Evolutionary conservation across 2,888 invertebrate species (phyloP).

Genomic region (Diplazon laetatorius): DNA sequence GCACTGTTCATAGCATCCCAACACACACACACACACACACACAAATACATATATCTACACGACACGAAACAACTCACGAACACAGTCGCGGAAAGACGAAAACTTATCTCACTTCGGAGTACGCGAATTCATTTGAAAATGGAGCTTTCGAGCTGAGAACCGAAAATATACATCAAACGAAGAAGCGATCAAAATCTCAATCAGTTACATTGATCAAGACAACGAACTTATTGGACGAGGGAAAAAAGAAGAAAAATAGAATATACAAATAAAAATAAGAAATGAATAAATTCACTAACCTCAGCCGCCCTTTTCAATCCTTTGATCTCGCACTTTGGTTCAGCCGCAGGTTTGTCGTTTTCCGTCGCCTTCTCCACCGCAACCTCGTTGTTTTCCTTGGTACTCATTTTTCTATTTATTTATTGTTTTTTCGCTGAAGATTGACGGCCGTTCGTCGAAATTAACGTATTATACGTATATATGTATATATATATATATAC

Average conservation of each 20-base stretch:
- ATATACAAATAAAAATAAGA: conserved; percentile 8
- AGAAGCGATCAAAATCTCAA: not conserved
- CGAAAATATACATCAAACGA: not conserved
- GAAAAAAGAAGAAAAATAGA: conserved; percentile 15
- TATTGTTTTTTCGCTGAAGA: no score
- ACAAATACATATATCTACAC: not conserved
- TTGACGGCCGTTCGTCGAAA: no score
- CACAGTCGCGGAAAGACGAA: conserved; percentile 8
- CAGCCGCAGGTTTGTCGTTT: conserved; percentile 88
- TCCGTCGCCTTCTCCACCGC: conserved; percentile 92
- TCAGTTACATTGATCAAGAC: not conserved
- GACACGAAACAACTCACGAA: not conserved
- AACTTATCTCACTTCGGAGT: not conserved
- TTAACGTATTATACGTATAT: no score
- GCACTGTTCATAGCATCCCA: conserved; percentile 2
- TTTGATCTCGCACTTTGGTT: conserved; percentile 92
- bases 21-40: conserved; percentile 43
- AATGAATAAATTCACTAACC: conserved; percentile 85
- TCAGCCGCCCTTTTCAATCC: conserved; percentile 94
- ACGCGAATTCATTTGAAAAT: not conserved
- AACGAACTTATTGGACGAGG: not conserved
- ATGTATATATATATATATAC: no score
- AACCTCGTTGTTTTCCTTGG: conserved; percentile 93
- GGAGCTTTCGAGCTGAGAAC: no score
- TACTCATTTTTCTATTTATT: conserved; percentile 85